Evolutionary conservation across 2,888 invertebrate genomes (phyloP), one percentile per base, ranked within the genome.

Genomic region (Cephus spinipes): DNA sequence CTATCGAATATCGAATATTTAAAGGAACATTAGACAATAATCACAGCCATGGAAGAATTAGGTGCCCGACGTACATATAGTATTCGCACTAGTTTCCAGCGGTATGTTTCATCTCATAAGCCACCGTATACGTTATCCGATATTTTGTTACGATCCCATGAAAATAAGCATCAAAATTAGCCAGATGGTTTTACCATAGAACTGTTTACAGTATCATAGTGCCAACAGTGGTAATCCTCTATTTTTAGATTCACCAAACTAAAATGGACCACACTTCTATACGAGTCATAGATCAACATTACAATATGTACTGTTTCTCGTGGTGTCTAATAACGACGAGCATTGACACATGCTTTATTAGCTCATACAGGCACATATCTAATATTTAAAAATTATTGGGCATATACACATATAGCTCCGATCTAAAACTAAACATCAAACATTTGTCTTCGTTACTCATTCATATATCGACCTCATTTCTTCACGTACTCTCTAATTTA

Each of bases 91-190:
- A 55, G 9, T 55, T 55, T 55, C 55, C 55, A 55, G 55, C 23
- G 9, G 15, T 23, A 23, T 23, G 55, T 55, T 55, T 55, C 23
- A 55, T 55, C 55, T 55, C 55, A 9, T 55, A 76, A 76, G 12
- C 69, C 34, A 77, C n/a, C 34, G 76, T 76, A 76, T 77, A 73
- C 40, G 40, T 73, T 77, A 55, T 31, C 9, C 40, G 68, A 32
- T 77, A 77, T 77, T 73, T 77, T 68, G 15, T 15, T 76, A 69
- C 40, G 33, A 23, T 31, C 55, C 68, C 36, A 23, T 23, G 40
- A 73, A 73, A 77, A 77, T 77, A 77, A 77, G 73, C 76, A 30
- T 11, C 30, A 77, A 55, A 73, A 55, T 33, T 73, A 73, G 11
- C 76, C 73, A 73, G 36, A 35, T 40, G 35, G n/a, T 76, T 30